phyloP scores from a whole-genome alignment of 2,797 vertebrate genomes.

The Cyclura pinguis region DNA sequence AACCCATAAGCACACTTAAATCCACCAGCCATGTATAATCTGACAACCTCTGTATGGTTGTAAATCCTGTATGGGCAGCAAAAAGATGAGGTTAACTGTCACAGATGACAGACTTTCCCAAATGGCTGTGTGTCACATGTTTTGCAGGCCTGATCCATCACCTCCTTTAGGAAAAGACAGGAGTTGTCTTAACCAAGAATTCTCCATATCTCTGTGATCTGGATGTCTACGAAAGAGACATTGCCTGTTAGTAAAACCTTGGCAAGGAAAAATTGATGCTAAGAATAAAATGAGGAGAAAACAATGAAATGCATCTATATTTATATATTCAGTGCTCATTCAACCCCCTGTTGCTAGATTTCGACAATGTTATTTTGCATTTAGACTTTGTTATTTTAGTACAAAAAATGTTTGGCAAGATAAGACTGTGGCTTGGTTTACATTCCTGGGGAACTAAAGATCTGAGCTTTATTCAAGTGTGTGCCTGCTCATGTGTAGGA shows the following conservation, averaged over 20 bases:
- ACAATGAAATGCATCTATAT: slow-evolving; percentile 34
- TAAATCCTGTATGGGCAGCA: not conserved
- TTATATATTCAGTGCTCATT: slow-evolving; percentile 33
- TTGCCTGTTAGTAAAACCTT: not conserved
- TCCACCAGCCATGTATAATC: not conserved
- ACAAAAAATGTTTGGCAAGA: slow-evolving; percentile 9
- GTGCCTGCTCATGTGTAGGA: too few relatives aligned
- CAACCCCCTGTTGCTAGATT: slow-evolving; percentile 32
- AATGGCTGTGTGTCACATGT: not conserved
- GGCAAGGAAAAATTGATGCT: not conserved
- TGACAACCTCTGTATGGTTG: not conserved
- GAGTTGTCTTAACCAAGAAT: not conserved
- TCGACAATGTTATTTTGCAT: slow-evolving; percentile 24
- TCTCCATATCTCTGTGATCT: not conserved
- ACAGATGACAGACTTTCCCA: not conserved
- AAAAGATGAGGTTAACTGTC: not conserved
- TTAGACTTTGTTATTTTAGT: slow-evolving; percentile 31
- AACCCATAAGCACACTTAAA: not conserved
- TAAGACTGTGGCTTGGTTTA: not conserved
- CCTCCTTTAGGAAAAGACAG: not conserved
- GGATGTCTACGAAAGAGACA: not conserved
- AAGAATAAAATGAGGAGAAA: slow-evolving; percentile 26
- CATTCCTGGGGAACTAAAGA: not conserved
- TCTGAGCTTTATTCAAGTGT: too few relatives aligned
- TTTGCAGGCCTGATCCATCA: not conserved